Conservation (phyloP, 2,113 vertebrate species). For the Dicrurus megarhynchus region DNA sequence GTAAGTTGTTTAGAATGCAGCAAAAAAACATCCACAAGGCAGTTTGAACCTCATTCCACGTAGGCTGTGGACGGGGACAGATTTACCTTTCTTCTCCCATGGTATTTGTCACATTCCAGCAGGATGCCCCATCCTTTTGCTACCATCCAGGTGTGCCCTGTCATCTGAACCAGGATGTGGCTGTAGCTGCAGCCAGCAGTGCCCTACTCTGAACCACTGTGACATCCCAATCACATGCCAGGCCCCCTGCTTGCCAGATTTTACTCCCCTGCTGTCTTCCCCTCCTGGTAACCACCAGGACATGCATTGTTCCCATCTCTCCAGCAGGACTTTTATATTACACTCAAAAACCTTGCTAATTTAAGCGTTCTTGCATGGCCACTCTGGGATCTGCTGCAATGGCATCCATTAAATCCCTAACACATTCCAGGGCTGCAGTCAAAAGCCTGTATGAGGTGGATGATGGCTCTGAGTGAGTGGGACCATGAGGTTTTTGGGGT, state of each 20-base stretch:
- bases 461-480: neutral
- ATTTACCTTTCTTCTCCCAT: neutral
- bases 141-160: neutral
- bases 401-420: neutral
- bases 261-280: neutral
- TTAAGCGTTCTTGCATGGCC: neutral
- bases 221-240: neutral
- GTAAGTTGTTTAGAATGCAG: fast-evolving
- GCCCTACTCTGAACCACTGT: fast-evolving
- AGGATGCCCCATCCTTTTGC: neutral
- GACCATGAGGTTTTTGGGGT: neutral
- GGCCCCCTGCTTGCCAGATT: neutral
- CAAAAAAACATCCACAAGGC: neutral
- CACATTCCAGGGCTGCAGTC: neutral
- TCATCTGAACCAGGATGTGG: neutral
- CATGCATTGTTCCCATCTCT: neutral
- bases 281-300: neutral
- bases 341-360: neutral
- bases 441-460: neutral
- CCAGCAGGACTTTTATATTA: neutral
- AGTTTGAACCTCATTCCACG: fast-evolving
- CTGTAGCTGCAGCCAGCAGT: neutral
- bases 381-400: neutral
- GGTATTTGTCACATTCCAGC: neutral
- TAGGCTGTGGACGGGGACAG: neutral